These are phyloP conservation scores for Alauda arvensis DNA, from an alignment of 2,797 vertebrate genomes.

Conservation along the genomic window DNA sequence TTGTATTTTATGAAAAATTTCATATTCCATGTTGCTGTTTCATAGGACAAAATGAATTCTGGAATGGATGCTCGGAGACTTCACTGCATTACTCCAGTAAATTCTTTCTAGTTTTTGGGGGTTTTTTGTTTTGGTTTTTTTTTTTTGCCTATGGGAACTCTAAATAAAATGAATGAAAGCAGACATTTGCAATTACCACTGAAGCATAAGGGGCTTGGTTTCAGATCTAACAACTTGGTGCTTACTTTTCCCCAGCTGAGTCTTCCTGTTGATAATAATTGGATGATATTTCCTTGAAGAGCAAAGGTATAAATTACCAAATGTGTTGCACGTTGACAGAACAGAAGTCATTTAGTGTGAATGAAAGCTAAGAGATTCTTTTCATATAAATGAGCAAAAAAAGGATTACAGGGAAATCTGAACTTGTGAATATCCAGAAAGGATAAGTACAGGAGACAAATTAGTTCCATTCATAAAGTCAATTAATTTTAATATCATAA, in stretches of 20 bases:
- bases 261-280: constrained; percentile 14
- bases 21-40: neutral
- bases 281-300: constrained; percentile 6
- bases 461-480: neutral
- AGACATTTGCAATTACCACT: neutral
- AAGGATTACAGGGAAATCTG: neutral
- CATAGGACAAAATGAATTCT: neutral
- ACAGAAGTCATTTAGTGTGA: neutral
- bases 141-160: neutral
- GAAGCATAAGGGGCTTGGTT: neutral
- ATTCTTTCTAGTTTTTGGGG: neutral
- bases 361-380: neutral
- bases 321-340: neutral
- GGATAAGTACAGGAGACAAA: neutral
- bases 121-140: neutral
- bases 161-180: constrained; percentile 40
- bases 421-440: neutral
- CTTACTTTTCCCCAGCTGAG: neutral
- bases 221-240: neutral
- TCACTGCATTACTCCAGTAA: neutral
- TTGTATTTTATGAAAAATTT: neutral
- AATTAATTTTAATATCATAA: neutral
- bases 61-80: neutral
- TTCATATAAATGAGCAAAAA: neutral
- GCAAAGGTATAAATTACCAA: constrained; percentile 16